Conservation (phyloP, 2,113 vertebrate species). For the Amphilophus citrinellus region DNA sequence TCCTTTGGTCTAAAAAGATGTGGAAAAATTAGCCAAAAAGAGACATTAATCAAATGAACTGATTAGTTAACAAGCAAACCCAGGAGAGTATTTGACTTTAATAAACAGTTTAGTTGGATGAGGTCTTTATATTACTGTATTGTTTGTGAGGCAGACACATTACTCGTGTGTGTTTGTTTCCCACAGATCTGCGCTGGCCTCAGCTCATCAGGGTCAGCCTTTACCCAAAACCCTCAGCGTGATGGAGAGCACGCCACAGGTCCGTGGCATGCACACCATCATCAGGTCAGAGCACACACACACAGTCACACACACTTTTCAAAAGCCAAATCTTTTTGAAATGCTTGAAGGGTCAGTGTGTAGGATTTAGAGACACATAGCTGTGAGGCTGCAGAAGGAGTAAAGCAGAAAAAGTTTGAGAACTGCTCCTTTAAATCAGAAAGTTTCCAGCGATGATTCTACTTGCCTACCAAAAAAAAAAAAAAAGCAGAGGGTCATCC, state of each 20-base stretch:
- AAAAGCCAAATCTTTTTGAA: background rate
- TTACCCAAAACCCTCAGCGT: constrained; percentile 88
- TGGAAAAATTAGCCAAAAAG: no score
- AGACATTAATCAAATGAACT: background rate
- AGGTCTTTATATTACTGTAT: background rate
- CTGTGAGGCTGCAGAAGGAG: background rate
- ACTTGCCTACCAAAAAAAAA: no score
- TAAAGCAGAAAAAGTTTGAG: no score
- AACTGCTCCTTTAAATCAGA: background rate
- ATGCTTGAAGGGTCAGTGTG: background rate
- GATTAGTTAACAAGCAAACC: background rate
- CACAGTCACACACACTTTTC: background rate
- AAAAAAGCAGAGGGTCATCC: background rate
- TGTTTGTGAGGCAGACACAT: background rate
- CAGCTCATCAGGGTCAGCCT: constrained; percentile 90
- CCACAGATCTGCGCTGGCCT: constrained; percentile 88
- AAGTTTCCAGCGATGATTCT: background rate
- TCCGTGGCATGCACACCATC: constrained; percentile 93
- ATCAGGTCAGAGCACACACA: constrained; percentile 83
- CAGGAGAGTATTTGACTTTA: background rate
- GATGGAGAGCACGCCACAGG: constrained; percentile 89
- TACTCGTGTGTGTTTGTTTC: background rate
- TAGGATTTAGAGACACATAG: background rate
- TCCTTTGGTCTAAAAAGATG: background rate
- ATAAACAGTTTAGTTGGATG: background rate